These are phyloP conservation scores for Capitulum mitella DNA, from an alignment of 2,888 invertebrate genomes.

Conservation along the genomic window DNA sequence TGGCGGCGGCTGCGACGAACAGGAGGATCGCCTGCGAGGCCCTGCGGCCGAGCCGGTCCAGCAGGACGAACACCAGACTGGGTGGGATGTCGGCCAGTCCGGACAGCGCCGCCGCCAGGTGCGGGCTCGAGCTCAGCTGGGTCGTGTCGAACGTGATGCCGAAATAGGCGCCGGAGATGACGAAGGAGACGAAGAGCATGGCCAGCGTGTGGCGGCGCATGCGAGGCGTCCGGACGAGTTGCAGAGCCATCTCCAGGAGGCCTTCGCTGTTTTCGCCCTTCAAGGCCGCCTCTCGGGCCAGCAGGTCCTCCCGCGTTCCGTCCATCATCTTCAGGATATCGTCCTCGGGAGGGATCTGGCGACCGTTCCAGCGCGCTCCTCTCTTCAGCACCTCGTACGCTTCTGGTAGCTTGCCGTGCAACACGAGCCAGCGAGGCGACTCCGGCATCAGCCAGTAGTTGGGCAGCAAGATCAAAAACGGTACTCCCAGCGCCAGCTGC, in stretches of 20 bases:
- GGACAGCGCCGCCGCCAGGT: slow-evolving; percentile 49
- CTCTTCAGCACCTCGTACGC: not conserved
- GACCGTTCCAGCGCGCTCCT: too few relatives aligned
- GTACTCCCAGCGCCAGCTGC: slow-evolving; percentile 46
- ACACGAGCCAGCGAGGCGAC: slow-evolving; percentile 18
- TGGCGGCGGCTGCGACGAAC: slow-evolving; percentile 43
- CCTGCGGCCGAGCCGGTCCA: slow-evolving; percentile 46
- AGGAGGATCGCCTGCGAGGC: slow-evolving; percentile 45
- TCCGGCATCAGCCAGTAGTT: slow-evolving; percentile 42
- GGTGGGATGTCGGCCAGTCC: too few relatives aligned
- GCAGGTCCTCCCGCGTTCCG: not conserved
- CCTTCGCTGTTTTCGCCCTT: not conserved
- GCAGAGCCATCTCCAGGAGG: not conserved
- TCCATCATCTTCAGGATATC: not conserved
- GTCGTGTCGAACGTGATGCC: slow-evolving; percentile 45
- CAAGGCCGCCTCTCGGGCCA: not conserved
- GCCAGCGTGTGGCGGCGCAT: not conserved
- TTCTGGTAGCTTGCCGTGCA: not conserved
- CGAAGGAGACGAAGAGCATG: not conserved
- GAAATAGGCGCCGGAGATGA: too few relatives aligned
- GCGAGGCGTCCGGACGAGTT: not conserved
- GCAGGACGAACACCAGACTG: slow-evolving; percentile 41
- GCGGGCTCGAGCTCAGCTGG: slow-evolving; percentile 45
- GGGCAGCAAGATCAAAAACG: too few relatives aligned
- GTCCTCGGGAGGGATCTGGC: too few relatives aligned